phyloP scores from a whole-genome alignment of 2,797 vertebrate species.

The Hypotaenidia philippensis region DNA sequence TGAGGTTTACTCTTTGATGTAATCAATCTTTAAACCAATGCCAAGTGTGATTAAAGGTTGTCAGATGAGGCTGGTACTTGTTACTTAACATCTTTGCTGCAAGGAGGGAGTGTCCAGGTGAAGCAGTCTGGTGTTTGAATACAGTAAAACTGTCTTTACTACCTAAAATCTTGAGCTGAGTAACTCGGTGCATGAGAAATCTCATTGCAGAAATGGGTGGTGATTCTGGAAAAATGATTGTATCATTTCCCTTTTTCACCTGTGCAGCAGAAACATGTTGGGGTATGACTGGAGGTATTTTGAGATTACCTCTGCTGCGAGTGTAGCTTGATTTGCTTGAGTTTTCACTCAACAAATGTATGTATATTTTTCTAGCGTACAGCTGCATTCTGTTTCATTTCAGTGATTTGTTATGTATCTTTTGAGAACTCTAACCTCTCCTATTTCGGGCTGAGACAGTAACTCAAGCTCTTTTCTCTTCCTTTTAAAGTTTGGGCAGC shows the following conservation, averaged over 20 bases:
- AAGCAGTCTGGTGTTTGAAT: neutral
- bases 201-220: neutral
- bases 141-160: neutral
- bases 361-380: neutral
- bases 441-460: neutral
- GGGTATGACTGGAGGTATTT: neutral
- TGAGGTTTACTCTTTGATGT: conserved; percentile 51
- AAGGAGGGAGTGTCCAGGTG: neutral
- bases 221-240: neutral
- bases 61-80: conserved; percentile 25
- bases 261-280: neutral
- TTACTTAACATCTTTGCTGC: conserved; percentile 8
- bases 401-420: neutral
- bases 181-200: neutral
- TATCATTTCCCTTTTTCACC: neutral
- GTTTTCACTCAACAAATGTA: neutral
- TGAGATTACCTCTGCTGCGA: neutral
- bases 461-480: conserved; percentile 27
- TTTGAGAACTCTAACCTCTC: conserved; percentile 9
- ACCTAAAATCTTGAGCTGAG: neutral
- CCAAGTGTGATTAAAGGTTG: conserved; percentile 43
- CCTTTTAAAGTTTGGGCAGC: conserved; percentile 22
- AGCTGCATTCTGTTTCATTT: neutral
- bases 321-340: neutral
- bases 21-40: conserved; percentile 60